Conservation (phyloP, 2,113 vertebrate species). For the Micromys minutus region DNA sequence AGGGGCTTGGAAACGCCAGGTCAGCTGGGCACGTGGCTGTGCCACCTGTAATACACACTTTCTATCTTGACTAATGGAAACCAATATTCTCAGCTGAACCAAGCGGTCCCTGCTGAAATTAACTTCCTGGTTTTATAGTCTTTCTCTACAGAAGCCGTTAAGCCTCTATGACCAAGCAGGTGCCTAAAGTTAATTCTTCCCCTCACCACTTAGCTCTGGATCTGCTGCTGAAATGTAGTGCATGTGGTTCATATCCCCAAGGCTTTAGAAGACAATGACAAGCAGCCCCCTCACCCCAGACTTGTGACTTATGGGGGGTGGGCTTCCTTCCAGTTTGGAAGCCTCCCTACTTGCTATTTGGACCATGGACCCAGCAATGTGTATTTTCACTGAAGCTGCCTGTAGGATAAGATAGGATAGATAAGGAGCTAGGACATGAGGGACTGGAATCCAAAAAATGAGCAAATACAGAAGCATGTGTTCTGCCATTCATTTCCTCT, state of each 20-base stretch:
- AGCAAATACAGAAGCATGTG: not conserved
- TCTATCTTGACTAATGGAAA: not conserved
- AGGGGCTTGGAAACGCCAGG: not conserved
- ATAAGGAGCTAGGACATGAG: not conserved
- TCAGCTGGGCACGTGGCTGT: not conserved
- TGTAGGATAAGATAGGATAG: not conserved
- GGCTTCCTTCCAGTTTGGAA: not conserved
- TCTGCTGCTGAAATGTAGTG: not conserved
- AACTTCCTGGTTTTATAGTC: not conserved
- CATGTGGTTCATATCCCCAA: not conserved
- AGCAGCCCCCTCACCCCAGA: not conserved
- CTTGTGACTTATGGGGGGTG: too few relatives aligned
- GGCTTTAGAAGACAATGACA: not conserved
- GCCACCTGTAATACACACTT: not conserved
- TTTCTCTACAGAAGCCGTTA: not conserved
- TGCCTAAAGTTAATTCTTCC: not conserved
- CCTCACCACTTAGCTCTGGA: not conserved
- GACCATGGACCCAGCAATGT: not conserved
- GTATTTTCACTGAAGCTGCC: not conserved
- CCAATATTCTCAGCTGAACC: constrained; percentile 11
- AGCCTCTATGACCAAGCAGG: not conserved
- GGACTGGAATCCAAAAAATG: not conserved
- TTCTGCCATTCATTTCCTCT: too few relatives aligned
- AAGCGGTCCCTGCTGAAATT: not conserved
- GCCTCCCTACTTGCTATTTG: not conserved